Percentiles rank a stretch among this genome's conserved stretches.
These are phyloP conservation scores for Pogonophryne albipinna DNA, from an alignment of 2,797 vertebrate genomes.

Conservation along the genomic window DNA sequence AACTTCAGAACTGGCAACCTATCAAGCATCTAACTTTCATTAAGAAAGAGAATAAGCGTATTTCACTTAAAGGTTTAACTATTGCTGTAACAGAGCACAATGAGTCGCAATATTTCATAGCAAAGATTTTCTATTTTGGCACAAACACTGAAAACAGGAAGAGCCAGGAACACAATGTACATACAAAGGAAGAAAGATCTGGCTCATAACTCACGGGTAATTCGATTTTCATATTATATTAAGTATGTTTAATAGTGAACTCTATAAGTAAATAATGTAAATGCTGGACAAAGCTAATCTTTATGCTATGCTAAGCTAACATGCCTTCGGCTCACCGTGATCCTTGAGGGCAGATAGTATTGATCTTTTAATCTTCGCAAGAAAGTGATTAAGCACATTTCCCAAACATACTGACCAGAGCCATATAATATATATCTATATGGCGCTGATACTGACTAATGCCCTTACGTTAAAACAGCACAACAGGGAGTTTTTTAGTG, in stretches of 20 bases:
- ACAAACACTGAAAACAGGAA: conserved; percentile 6
- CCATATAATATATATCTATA: too few species aligned
- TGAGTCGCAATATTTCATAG: not conserved
- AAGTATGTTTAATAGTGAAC: not conserved
- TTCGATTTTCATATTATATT: not conserved
- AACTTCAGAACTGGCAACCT: not conserved
- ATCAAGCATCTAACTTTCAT: not conserved
- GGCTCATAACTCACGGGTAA: not conserved
- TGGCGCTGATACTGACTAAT: too few species aligned
- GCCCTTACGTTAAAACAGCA: conserved; percentile 17
- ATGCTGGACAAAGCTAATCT: not conserved
- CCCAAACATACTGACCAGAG: not conserved
- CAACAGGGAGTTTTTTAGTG: conserved; percentile 22
- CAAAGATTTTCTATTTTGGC: conserved; percentile 1
- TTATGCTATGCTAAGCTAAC: conserved; percentile 1
- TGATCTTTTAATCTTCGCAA: conserved; percentile 2
- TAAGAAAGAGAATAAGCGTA: not conserved
- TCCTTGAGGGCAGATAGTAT: conserved; percentile 14
- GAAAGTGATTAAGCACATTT: conserved; percentile 8
- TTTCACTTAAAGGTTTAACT: not conserved
- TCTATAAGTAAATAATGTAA: conserved; percentile 12
- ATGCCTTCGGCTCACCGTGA: not conserved
- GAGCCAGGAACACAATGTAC: conserved; percentile 13
- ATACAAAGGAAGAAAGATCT: conserved; percentile 1
- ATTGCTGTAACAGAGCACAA: not conserved